These are phyloP conservation scores for Cyprinodon brontotheroides DNA, from an alignment of 2,113 vertebrate genomes.

Conservation along the genomic window DNA sequence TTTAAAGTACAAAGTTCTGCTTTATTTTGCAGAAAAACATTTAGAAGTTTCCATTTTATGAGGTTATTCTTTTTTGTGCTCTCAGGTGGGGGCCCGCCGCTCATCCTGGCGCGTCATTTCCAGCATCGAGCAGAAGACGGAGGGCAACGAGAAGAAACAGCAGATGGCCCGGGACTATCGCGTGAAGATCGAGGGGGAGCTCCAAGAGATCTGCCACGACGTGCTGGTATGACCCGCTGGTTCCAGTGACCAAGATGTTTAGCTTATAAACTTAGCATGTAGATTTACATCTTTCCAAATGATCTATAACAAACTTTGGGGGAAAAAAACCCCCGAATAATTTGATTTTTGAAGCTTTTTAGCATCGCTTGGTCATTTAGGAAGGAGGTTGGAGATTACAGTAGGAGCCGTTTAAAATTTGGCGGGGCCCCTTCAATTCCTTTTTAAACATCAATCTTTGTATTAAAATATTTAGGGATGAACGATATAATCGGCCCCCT, in stretches of 20 bases:
- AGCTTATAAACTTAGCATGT: too few species aligned
- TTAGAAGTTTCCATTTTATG: background rate
- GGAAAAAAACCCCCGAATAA: too few species aligned
- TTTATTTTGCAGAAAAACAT: too few species aligned
- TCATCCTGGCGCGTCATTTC: slow-evolving; percentile 97
- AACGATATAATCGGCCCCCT: too few species aligned
- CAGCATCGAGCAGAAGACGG: slow-evolving; percentile 96
- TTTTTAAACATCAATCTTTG: too few species aligned
- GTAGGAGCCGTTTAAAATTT: background rate
- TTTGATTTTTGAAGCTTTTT: too few species aligned
- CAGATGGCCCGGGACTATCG: slow-evolving; percentile 96
- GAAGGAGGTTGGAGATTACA: background rate
- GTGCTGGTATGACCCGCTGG: slow-evolving; percentile 86
- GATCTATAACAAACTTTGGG: too few species aligned
- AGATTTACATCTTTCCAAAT: too few species aligned
- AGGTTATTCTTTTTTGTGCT: background rate
- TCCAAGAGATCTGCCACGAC: slow-evolving; percentile 96
- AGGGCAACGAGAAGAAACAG: slow-evolving; percentile 96
- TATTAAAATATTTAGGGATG: too few species aligned
- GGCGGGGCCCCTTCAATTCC: too few species aligned
- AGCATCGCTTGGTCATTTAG: background rate
- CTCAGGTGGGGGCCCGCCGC: slow-evolving; percentile 88
- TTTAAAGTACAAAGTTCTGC: too few species aligned
- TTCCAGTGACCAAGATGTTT: too few species aligned
- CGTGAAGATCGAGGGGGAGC: slow-evolving; percentile 93